Evolutionary conservation across 2,797 vertebrate genomes (phyloP), one percentile per base, ranked within the genome.

Genomic region (Anisognathus igniventris): DNA sequence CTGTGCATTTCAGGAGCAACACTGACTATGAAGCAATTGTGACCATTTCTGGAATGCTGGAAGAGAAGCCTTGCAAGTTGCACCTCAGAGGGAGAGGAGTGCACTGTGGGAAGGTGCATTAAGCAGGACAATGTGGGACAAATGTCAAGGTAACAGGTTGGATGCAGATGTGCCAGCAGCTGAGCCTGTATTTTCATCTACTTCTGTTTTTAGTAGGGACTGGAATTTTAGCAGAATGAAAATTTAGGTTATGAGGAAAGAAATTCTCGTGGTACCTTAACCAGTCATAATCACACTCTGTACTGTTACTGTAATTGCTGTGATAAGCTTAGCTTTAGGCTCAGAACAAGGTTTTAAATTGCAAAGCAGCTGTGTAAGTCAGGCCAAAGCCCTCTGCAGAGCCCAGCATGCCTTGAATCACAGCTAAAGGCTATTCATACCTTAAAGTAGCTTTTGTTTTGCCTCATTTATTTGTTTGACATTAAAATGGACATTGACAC

Each of bases 11-110:
- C 73, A 99, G 99, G 92, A 98, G 96, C 10, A 87, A 81, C 24
- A 81, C 16, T 54, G 97, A 97, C 24, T 99, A 98, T 37, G 97
- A 96, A 93, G 94, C 98, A 25, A 44, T 19, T 0, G 45, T 99
- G 93, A 97, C 93, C 3, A 90, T 99, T 58, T 97, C 93, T 12
- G 99, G 98, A 21, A 88, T 97, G 94, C 97, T 99, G 53, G 97
- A 98, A 37, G 98, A 98, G 97, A 96, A 72, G 10, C 91, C 97
- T 2, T 96, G 98, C 85, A 92, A 81, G n/a, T 94, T 99, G 25
- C 93, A 74, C 31, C 65, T 99, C 65, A 90, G 73, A 60, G 99
- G 98, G 61, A 91, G 10, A 33, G 99, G 99, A 86, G 98, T 97
- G 3, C 96, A 97, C 0, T 90, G 98, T 4, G 97, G 97, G 18